Evolutionary conservation across 2,113 vertebrate species (phyloP).

Genomic region (Salvelinus fontinalis): DNA sequence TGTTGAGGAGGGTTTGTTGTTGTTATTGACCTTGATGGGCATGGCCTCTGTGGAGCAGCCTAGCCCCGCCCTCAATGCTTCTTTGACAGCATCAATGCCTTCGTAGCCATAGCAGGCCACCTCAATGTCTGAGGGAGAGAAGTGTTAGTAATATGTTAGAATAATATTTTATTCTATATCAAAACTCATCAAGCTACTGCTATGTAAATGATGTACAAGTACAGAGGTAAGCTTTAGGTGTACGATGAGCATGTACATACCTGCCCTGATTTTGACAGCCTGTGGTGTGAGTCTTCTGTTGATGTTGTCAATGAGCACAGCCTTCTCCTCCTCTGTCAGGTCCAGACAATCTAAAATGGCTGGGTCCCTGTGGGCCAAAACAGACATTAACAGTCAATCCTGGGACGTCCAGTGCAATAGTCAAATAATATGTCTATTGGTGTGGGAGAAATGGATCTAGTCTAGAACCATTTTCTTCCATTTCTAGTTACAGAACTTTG

Average conservation of each 20-base stretch:
- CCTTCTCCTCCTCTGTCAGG: constrained; percentile 89
- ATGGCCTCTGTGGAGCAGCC: constrained; percentile 94
- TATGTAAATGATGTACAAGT: too few relatives aligned
- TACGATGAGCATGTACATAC: constrained; percentile 58
- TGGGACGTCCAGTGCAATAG: too few relatives aligned
- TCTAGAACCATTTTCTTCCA: too few relatives aligned
- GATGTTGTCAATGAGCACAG: constrained; percentile 93
- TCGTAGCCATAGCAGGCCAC: constrained; percentile 98
- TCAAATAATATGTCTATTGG: too few relatives aligned
- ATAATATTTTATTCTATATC: too few relatives aligned
- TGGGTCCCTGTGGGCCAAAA: constrained; percentile 79
- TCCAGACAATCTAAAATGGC: constrained; percentile 91
- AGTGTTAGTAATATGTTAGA: too few relatives aligned
- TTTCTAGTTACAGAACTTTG: not conserved
- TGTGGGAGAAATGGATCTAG: too few relatives aligned
- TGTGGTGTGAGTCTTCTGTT: constrained; percentile 96
- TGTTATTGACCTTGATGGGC: constrained; percentile 90
- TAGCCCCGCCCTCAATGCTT: constrained; percentile 91
- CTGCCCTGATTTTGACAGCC: constrained; percentile 97
- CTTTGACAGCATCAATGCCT: constrained; percentile 97
- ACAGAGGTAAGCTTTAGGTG: too few relatives aligned
- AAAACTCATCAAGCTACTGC: too few relatives aligned
- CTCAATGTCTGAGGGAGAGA: constrained; percentile 86
- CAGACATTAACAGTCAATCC: too few relatives aligned
- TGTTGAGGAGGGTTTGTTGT: not conserved